Evolutionary conservation across 2,113 vertebrate species (phyloP).

Genomic region (Regulus satrapa): DNA sequence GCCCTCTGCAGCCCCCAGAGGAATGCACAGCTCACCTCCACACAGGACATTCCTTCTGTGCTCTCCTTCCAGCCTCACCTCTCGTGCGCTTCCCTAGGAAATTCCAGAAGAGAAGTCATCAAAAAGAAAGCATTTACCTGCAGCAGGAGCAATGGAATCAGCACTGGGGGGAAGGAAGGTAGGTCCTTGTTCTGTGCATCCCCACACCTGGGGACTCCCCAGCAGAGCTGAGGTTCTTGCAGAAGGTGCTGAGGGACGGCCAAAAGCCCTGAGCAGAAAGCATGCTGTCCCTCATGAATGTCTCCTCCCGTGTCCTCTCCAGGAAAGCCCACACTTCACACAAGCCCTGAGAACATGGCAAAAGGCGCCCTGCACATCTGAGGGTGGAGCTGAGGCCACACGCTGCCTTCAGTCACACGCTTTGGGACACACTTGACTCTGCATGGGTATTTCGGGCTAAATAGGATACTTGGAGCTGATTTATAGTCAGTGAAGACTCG

Average conservation of each 20-base stretch:
- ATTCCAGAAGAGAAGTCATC: not conserved
- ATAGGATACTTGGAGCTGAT: not conserved
- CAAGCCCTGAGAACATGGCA: accelerated
- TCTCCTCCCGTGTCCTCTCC: not conserved
- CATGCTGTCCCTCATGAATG: accelerated
- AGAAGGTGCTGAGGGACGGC: not conserved
- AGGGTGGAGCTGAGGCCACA: accelerated
- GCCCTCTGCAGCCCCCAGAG: slow-evolving; percentile 41
- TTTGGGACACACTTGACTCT: not conserved
- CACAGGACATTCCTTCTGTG: accelerated
- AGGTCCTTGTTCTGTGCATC: not conserved
- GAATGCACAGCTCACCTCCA: not conserved
- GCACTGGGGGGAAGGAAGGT: not conserved
- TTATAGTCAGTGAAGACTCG: not conserved
- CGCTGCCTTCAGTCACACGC: not conserved
- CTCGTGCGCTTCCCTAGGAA: accelerated
- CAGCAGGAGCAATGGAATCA: not conserved
- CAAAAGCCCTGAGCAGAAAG: not conserved
- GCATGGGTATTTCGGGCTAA: accelerated
- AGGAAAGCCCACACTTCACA: not conserved
- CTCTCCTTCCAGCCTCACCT: not conserved
- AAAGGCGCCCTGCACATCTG: accelerated
- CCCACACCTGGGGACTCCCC: not conserved
- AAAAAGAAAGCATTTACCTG: accelerated
- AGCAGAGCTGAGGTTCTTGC: accelerated